Evolutionary conservation across 2,888 invertebrate species (phyloP).

Genomic region (Phasia obesa): DNA sequence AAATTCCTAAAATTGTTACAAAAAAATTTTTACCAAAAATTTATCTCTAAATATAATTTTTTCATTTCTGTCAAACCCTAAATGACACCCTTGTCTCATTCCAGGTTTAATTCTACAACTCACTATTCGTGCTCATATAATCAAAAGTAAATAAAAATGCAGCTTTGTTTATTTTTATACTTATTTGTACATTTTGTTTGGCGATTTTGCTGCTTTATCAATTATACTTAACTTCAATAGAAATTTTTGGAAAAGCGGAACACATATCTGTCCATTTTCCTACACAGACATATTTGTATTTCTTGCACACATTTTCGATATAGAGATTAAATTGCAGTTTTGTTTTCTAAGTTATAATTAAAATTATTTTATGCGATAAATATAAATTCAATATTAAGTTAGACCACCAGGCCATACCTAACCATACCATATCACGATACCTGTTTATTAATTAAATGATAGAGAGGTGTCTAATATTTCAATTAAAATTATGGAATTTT

Average conservation of each 20-base stretch:
- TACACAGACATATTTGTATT: neutral
- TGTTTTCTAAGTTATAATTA: slow-evolving; percentile 60
- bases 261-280: slow-evolving; percentile 37
- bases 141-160: slow-evolving; percentile 25
- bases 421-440: neutral
- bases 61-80: too few species aligned
- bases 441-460: neutral
- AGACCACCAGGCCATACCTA: slow-evolving; percentile 20
- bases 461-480: neutral
- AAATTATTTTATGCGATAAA: slow-evolving; percentile 53
- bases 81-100: neutral
- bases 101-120: neutral
- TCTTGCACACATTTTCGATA: slow-evolving; percentile 14
- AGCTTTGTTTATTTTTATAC: neutral
- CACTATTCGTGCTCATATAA: neutral
- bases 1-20: too few species aligned
- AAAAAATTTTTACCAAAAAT: too few species aligned
- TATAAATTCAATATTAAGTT: slow-evolving; percentile 3
- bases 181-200: slow-evolving; percentile 31
- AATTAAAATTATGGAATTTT: slow-evolving; percentile 33
- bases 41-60: too few species aligned
- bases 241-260: slow-evolving; percentile 51
- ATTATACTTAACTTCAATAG: slow-evolving; percentile 44
- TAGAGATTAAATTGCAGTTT: slow-evolving; percentile 47
- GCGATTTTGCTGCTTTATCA: slow-evolving; percentile 36